Evolutionary conservation across 2,888 invertebrate genomes (phyloP).

Genomic region (Chironomus riparius): DNA sequence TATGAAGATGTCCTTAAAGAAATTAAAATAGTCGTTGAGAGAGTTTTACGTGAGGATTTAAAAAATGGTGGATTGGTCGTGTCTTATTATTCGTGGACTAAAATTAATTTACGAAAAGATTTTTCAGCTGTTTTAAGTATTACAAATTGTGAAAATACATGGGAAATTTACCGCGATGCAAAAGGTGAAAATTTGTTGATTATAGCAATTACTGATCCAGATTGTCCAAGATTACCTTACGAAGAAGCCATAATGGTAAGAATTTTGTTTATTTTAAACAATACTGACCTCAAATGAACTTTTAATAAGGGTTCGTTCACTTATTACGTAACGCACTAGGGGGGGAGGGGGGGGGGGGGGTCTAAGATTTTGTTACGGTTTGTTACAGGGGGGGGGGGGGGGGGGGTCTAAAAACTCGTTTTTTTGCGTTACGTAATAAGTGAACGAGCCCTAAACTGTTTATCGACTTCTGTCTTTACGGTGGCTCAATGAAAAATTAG

Average conservation of each 20-base stretch:
- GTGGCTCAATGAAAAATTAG: no score
- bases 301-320: no score
- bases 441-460: no score
- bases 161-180: slow-evolving; percentile 57
- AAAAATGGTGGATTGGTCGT: slow-evolving; percentile 60
- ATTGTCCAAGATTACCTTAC: slow-evolving; percentile 65
- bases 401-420: no score
- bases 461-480: no score
- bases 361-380: no score
- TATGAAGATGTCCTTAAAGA: slow-evolving; percentile 48
- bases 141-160: slow-evolving; percentile 65
- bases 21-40: slow-evolving; percentile 54
- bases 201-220: slow-evolving; percentile 67
- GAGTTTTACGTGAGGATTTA: slow-evolving; percentile 54
- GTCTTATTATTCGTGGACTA: slow-evolving; percentile 58
- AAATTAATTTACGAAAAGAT: slow-evolving; percentile 61
- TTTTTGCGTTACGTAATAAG: no score
- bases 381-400: no score
- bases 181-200: slow-evolving; percentile 57
- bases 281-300: no score
- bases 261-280: not conserved
- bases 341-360: no score
- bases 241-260: slow-evolving; percentile 55
- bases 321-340: no score
- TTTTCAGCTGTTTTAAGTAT: slow-evolving; percentile 63